Conservation (phyloP, 1,140 invertebrate species). For the Drosophila melanogaster region DNA sequence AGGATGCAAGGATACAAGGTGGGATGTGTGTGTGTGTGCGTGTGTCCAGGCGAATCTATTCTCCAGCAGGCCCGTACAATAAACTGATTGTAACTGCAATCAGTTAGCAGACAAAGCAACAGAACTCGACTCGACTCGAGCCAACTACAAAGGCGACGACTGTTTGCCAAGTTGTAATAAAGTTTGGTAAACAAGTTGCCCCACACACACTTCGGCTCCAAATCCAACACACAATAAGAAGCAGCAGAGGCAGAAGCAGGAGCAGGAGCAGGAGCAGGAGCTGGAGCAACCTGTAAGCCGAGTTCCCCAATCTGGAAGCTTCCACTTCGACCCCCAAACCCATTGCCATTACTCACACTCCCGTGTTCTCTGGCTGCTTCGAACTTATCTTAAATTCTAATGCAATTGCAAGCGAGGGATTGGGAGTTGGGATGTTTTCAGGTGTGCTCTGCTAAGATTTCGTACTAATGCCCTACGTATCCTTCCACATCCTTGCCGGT, state of each 20-base stretch:
- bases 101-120: conserved; percentile 56
- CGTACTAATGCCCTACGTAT: conserved; percentile 59
- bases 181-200: conserved; percentile 76
- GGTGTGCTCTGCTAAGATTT: conserved; percentile 56
- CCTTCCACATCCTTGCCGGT: conserved; percentile 64
- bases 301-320: conserved; percentile 30
- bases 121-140: conserved; percentile 32
- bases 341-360: conserved; percentile 17
- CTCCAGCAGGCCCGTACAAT: conserved; percentile 52
- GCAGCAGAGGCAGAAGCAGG: neutral
- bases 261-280: neutral
- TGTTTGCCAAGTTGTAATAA: conserved; percentile 82
- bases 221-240: conserved; percentile 18
- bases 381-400: conserved; percentile 82
- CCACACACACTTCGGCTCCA: conserved; percentile 29
- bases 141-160: conserved; percentile 75
- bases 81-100: conserved; percentile 77
- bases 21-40: conserved; percentile 8
- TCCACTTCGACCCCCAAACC: conserved; percentile 2
- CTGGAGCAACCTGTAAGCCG: conserved; percentile 22
- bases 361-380: neutral
- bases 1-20: conserved; percentile 26
- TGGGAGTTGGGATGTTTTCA: conserved; percentile 14
- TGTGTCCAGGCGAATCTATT: conserved; percentile 31
- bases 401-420: conserved; percentile 51